Evolutionary conservation across 2,888 invertebrate genomes (phyloP), one percentile per base, ranked within the genome.

Genomic region (Dorcus parallelipipedus): DNA sequence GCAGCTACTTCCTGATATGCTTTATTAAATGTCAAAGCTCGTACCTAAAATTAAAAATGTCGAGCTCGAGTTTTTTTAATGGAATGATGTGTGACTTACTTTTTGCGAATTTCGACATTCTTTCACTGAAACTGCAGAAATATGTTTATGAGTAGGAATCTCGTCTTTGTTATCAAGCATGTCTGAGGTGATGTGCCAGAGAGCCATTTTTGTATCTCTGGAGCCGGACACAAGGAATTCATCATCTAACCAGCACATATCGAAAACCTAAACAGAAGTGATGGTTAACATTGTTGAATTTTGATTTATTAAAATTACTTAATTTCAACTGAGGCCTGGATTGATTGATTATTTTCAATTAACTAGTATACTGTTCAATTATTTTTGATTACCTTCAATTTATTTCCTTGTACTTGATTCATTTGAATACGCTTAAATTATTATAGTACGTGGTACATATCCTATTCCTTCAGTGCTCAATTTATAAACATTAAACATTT

Each of bases 201-300:
- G 80, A 20, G 93, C 93, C 81, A 97, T 84, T 74, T 89, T 90
- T 3, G 93, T 93, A 78, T 97, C 97, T 54, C 95, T 86, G 0
- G 95, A 95, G 9, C 96, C 96, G 5, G 95, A 93, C 57, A 97
- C 95, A 55, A 97, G 80, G 81, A 93, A 95, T 78, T 96, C 91
- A 78, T 97, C 97, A 78, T 97, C 97, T 61, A 97, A 79, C 97
- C 97, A 97, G 64, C 92, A 92, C 86, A 95, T 88, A 74, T 97
- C 97, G 78, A 92, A 85, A 62, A 86, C 83, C 84, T 84, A 67
- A 3, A 54, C 50, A 54, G 59, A 53, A 56, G 54, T 20, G n/a
- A 1, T 48, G 23, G 23, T 10, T 20, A 10, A 48, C n/a, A 48
- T 14, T 48, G n/a, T 17, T 4, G 26, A 26, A 26, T 26, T 26